Evolutionary conservation across 2,113 vertebrate species (phyloP).

Genomic region (Lepus europaeus): DNA sequence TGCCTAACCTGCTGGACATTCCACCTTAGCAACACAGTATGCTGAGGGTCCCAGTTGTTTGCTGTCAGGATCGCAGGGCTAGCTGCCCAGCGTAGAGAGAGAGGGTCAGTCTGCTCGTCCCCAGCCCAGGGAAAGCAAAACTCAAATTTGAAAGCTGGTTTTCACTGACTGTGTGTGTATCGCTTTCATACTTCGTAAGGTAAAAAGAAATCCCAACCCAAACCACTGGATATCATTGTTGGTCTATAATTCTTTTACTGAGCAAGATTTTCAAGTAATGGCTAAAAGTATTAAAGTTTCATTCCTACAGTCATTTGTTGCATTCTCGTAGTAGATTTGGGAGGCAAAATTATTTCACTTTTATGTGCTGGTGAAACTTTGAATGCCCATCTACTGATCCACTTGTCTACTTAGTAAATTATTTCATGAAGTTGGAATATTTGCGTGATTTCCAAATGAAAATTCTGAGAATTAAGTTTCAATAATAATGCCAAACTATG

Average conservation of each 20-base stretch:
- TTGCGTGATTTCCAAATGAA: slow-evolving; percentile 32
- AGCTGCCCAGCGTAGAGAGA: too few species aligned
- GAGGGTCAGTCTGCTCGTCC: too few species aligned
- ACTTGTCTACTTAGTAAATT: neutral
- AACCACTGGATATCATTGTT: neutral
- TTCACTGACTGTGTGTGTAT: neutral
- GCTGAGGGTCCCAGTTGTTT: neutral
- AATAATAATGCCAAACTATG: neutral
- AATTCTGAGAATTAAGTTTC: slow-evolving; percentile 25
- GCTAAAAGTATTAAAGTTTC: neutral
- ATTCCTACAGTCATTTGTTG: neutral
- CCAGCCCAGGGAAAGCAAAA: neutral
- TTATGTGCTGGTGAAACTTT: neutral
- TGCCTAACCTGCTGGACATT: neutral
- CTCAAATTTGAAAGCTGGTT: neutral
- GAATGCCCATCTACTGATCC: neutral
- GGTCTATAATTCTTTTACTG: neutral
- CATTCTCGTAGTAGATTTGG: neutral
- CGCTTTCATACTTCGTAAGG: neutral
- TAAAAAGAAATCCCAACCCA: neutral
- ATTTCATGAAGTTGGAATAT: slow-evolving; percentile 41
- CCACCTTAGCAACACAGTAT: neutral
- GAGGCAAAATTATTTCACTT: neutral
- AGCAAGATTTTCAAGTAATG: neutral
- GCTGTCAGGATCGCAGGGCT: neutral